These are phyloP conservation scores for Sus scrofa DNA, from an alignment of 2,113 vertebrate genomes.

Conservation along the genomic window T2T-Sscrofa CM000818.6:1617501-1618000, in stretches of 20 bases:
- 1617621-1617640: neutral
- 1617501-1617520: neutral
- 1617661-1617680: neutral
- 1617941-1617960: neutral
- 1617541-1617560: neutral
- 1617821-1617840: neutral
- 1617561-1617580: neutral
- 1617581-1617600: neutral
- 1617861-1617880: neutral
- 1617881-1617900: neutral
- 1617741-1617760: neutral
- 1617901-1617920: neutral
- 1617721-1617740: neutral
- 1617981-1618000: fast-evolving
- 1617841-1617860: too few relatives aligned
- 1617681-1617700: too few relatives aligned
- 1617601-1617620: neutral
- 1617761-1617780: neutral
- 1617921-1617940: neutral
- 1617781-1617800: neutral
- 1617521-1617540: neutral
- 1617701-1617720: neutral
- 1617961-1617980: neutral
- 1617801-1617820: neutral
- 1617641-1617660: neutral